Evolutionary conservation across 1,140 invertebrate genomes (phyloP).

Genomic region (Euwallacea fornicatus): DNA sequence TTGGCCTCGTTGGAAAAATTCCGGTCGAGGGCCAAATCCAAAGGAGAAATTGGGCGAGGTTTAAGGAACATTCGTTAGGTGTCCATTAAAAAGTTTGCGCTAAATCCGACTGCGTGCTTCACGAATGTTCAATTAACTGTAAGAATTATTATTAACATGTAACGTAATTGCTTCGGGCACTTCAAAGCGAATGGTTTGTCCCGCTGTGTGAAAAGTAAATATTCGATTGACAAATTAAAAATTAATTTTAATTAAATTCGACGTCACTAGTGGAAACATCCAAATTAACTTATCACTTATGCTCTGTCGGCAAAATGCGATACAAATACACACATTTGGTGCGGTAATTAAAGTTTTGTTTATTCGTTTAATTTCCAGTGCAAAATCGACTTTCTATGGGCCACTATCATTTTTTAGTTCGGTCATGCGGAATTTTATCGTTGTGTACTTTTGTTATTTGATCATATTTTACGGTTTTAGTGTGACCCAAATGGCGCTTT

Average conservation of each 20-base stretch:
- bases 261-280: conserved; percentile 32
- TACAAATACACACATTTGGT: conserved; percentile 30
- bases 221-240: conserved; percentile 31
- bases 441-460: conserved; percentile 8
- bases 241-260: conserved; percentile 37
- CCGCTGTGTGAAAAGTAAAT: too few species aligned
- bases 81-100: too few species aligned
- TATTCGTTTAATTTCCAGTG: conserved; percentile 37
- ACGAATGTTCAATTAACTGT: too few species aligned
- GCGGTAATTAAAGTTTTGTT: conserved; percentile 39
- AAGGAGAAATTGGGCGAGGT: too few species aligned
- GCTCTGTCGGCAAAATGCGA: conserved; percentile 17
- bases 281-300: conserved; percentile 37
- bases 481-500: not conserved
- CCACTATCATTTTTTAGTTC: conserved; percentile 28
- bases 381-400: conserved; percentile 24
- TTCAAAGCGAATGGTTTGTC: too few species aligned
- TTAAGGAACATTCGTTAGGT: too few species aligned
- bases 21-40: too few species aligned
- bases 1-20: too few species aligned
- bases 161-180: too few species aligned
- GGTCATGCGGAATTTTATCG: conserved; percentile 9
- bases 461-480: conserved; percentile 1
- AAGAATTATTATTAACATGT: too few species aligned
- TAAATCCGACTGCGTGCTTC: too few species aligned